Evolutionary conservation across 2,797 vertebrate species (phyloP), one percentile per base, ranked within the genome.

Genomic region (Helostoma temminkii): DNA sequence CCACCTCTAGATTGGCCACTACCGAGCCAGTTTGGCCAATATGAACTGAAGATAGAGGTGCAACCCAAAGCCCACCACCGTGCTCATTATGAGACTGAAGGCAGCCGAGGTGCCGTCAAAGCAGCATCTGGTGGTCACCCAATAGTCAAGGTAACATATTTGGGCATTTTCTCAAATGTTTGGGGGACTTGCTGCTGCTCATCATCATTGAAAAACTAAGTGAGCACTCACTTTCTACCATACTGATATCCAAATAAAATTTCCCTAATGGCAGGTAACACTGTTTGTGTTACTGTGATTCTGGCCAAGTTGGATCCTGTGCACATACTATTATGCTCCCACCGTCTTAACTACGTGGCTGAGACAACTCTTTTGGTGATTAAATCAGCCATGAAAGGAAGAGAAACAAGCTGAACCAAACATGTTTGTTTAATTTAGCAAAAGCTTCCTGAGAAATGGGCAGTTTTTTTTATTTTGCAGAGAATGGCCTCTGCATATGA

Each of bases 81-180:
- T 92, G 98, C 98, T 24, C 98, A 99, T 91, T 99, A 99, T 82
- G 98, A 99, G 94, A 99, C 98, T 0, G 98, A 99, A 92, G 98
- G 98, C 84, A 99, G 98, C 86, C 93, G 98, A 90, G 98, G 98
- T 87, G 98, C 98, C 43, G 91, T 99, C 69, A 99, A 99, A 92
- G 97, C 98, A 57, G 79, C 96, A 47, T 96, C 97, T 2, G 98
- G 97, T 54, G 97, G 97, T 68, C 98, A 99, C 83, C 98, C 98
- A 59, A 81, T 99, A 60, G 97, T 98, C 71, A 99, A 99, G 97
- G 98, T 99, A 95, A 93, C 77, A 68, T 57, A 77, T 75, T 19
- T 54, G 59, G 52, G 5, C 39, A 48, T 72, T 32, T 42, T 43
- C 21, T 4, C 18, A 42, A 11, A 22, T 0, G 0, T 24, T 24